Base-by-base conservation (phyloP, 2,797 vertebrate genomes). In the Labroides dimidiatus region DNA sequence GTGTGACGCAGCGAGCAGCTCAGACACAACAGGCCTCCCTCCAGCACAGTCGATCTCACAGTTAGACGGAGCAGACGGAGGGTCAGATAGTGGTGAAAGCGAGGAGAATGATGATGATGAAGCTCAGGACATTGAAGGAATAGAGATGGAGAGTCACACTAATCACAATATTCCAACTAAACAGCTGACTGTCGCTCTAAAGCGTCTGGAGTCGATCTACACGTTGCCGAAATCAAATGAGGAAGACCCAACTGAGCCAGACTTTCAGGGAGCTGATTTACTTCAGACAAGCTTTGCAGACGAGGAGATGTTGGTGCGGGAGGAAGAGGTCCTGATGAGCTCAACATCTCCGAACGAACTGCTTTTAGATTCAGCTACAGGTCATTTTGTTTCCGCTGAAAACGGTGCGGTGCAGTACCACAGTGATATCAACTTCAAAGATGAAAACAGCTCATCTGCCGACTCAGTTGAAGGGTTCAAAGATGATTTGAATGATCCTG, bases 61-160 rank as follows among this genome's bases (percentile, higher is more conserved):
- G 83, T 83, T 97, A 69, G 96, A 97, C 0, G 96, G 96, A 4
- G 95, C 95, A 0, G 96, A 97, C 1, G 94, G 96, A 0, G 94
- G 94, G 63, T 96, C 95, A 0, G 96, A 97, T 77, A 96, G 95
- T 0, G 96, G 96, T 43, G 84, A 83, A 23, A 87, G 78, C 1
- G 95, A 94, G 0, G 72, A 14, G 2, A n/a, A n/a, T n/a, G 61
- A 50, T 0, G 80, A 85, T 4, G 86, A 81, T 0, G 82, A 88
- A 19, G 56, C 37, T 68, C 72, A 69, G 66, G 71, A 72, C 19
- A 14, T 47, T 17, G 12, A 14, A 44, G 78, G 43, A 36, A 14
- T 44, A 42, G 66, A 76, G 44, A 41, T 27, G 33, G 48, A 58
- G 52, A 51, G 43, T 63, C 71, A 64, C 12, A 24, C 45, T 11